Evolutionary conservation across 2,888 invertebrate species (phyloP), one percentile per base, ranked within the genome.

Genomic region (Nemapogon koenigi): DNA sequence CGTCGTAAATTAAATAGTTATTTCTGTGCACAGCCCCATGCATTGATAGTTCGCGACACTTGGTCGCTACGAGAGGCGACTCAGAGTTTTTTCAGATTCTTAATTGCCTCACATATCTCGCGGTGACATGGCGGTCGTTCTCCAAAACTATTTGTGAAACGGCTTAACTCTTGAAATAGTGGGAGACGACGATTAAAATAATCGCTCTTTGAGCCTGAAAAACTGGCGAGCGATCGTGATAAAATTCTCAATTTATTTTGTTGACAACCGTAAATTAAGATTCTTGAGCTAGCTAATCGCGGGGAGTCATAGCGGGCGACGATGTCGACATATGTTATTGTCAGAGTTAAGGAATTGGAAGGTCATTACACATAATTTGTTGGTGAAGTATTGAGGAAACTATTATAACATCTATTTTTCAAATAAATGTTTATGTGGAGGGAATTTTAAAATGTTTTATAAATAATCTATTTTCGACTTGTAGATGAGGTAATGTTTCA

Each of bases 101-200:
- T 73, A 71, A 73, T 75, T 71, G 65, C 62, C 52, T 38, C 53
- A 52, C 62, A 69, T 70, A 66, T 64, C 13, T 40, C 41, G 40
- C 45, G 37, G 26, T 28, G 37, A 18, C 28, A 17, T 11, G 13
- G 27, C 28, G 28, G 37, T 33, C 33, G 25, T 16, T 27, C 27
- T 17, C 37, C 16, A 37, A 37, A 37, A 37, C 28, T 11, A 19
- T 33, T 33, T 33, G 33, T 33, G 33, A 19, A 13, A 33, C 18
- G 33, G 33, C 18, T 33, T 33, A 19, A 31, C 16, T 3, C 33
- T n/a, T 19, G 33, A 33, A 17, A 18, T 33, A 19, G n/a, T 3
- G 16, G 7, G 31, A 18, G 33, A 33, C 7, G 48, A 47, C 52
- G 47, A 53, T 58, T 55, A 54, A 52, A 55, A 57, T 59, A 55